phyloP scores from a whole-genome alignment of 2,113 vertebrate species.

The Melanotaenia duboulayi region DNA sequence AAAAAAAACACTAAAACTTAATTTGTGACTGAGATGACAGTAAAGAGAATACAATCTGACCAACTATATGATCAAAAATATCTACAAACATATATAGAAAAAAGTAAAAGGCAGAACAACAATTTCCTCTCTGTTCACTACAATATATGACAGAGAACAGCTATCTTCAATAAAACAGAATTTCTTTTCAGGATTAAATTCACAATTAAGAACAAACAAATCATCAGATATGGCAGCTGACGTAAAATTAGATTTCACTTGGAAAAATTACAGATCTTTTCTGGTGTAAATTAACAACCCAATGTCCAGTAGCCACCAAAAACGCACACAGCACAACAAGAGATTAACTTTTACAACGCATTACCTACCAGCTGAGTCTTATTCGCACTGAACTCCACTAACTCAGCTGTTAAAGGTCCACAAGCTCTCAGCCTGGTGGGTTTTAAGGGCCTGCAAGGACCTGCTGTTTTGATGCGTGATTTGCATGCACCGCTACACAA shows the following conservation, averaged over 20 bases:
- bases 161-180: not conserved
- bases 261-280: not conserved
- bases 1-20: not conserved
- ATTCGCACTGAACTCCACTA: slow-evolving; percentile 20
- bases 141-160: not conserved
- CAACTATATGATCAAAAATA: no score
- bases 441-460: not conserved
- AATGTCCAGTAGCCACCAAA: no score
- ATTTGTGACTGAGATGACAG: no score
- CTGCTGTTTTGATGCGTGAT: slow-evolving; percentile 36
- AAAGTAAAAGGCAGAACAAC: not conserved
- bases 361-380: slow-evolving; percentile 46
- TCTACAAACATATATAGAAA: no score
- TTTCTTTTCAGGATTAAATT: no score
- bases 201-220: not conserved
- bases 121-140: not conserved
- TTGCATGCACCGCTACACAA: slow-evolving; percentile 31
- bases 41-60: not conserved
- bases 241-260: not conserved
- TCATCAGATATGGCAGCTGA: not conserved
- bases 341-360: not conserved
- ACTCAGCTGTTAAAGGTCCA: not conserved
- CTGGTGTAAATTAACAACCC: no score
- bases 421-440: not conserved
- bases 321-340: not conserved